Percentiles rank a stretch among this genome's conserved stretches.
Conservation (phyloP, 1,140 invertebrate species). For the Diachasma alloeum region DNA sequence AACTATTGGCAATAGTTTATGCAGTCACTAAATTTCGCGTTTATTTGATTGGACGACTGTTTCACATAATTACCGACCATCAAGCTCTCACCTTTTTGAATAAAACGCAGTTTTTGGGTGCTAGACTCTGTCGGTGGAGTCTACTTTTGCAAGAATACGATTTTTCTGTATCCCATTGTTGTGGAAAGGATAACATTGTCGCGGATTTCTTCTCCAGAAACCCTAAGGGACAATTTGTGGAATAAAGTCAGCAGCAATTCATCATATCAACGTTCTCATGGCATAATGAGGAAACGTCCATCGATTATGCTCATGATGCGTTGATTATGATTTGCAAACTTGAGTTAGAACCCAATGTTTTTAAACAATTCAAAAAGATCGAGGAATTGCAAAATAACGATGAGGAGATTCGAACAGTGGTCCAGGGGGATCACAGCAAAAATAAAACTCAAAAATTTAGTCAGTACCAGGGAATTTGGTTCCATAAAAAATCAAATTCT, state of each 20-base stretch:
- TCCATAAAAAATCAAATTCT: neutral
- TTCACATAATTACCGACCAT: conserved; percentile 23
- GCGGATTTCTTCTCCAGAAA: conserved; percentile 30
- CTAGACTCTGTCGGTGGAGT: neutral
- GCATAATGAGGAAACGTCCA: conserved; percentile 10
- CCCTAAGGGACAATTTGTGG: conserved; percentile 3
- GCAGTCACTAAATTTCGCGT: conserved; percentile 19
- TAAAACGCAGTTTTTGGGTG: neutral
- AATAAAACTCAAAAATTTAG: conserved; percentile 26
- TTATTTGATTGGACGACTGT: conserved; percentile 7
- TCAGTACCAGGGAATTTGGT: conserved; percentile 2
- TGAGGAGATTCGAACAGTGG: neutral
- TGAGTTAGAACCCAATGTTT: neutral
- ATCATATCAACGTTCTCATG: conserved; percentile 10
- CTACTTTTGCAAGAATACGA: conserved; percentile 18
- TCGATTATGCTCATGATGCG: too few relatives aligned
- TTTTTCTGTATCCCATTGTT: conserved; percentile 20
- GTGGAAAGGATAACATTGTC: conserved; percentile 21
- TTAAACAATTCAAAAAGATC: conserved; percentile 21
- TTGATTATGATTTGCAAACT: too few relatives aligned
- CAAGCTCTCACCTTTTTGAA: conserved; percentile 20
- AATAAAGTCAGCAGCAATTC: neutral
- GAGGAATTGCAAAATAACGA: conserved; percentile 12
- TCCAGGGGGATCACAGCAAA: neutral
- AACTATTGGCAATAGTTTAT: too few relatives aligned